These are phyloP conservation scores for Anadara kagoshimensis DNA, from an alignment of 1,140 invertebrate genomes.

Conservation along the genomic window DNA sequence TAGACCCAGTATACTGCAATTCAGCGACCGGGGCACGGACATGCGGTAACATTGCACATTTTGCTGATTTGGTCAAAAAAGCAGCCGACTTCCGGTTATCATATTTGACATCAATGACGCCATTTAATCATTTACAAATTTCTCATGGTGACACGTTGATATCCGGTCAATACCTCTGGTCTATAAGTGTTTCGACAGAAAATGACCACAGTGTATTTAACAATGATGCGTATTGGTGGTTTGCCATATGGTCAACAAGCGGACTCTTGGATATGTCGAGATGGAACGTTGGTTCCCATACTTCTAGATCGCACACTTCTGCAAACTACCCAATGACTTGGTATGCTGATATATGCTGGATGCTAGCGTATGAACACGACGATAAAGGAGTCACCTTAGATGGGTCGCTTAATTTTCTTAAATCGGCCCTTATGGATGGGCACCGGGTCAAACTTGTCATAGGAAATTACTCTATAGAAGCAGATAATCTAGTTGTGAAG, in stretches of 20 bases:
- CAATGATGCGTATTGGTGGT: conserved; percentile 38
- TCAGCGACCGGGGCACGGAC: no score
- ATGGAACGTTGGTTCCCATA: conserved; percentile 35
- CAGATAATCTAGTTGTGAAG: conserved; percentile 7
- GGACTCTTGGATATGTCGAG: conserved; percentile 21
- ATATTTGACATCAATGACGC: no score
- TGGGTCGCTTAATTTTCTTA: conserved; percentile 6
- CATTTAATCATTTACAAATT: no score
- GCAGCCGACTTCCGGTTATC: no score
- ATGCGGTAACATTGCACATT: no score
- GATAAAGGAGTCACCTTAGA: neutral
- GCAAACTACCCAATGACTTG: conserved; percentile 17
- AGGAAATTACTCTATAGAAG: neutral
- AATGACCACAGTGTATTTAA: conserved; percentile 7
- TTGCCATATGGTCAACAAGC: conserved; percentile 35
- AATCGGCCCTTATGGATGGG: conserved; percentile 7
- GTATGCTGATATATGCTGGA: conserved; percentile 24
- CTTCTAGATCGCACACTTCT: conserved; percentile 2
- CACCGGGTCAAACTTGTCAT: conserved; percentile 8
- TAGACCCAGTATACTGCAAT: no score
- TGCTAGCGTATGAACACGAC: conserved; percentile 14
- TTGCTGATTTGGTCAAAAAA: no score
- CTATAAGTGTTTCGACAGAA: conserved; percentile 6
- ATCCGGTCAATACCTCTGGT: conserved; percentile 18
- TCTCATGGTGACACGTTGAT: neutral